phyloP scores from a whole-genome alignment of 2,797 vertebrate species.

The Pseudochirops corinnae region DNA sequence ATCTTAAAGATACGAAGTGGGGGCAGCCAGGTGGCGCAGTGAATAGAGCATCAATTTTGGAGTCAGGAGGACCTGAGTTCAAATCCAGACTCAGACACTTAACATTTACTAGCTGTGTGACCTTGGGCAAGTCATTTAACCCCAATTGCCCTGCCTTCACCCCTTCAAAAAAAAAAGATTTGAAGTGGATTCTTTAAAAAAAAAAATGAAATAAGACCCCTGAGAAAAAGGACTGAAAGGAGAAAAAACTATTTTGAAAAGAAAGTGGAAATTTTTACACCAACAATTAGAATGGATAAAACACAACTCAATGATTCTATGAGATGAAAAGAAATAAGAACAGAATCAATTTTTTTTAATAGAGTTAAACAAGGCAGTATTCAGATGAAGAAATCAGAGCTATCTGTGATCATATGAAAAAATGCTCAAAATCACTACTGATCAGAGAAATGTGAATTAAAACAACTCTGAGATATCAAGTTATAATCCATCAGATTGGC shows the following conservation, averaged over 20 bases:
- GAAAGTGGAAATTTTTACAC: not conserved
- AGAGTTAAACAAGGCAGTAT: not conserved
- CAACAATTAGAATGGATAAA: not conserved
- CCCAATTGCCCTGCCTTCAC: no score
- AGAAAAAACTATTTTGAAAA: not conserved
- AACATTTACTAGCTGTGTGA: no score
- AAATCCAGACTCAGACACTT: no score
- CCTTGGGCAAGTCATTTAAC: no score
- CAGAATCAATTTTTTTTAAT: not conserved
- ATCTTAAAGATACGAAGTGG: not conserved
- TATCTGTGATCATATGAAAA: no score
- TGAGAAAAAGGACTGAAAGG: not conserved
- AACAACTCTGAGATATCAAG: not conserved
- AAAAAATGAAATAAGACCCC: not conserved
- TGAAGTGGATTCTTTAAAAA: no score
- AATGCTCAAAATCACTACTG: not conserved
- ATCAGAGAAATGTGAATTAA: not conserved
- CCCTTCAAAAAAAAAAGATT: no score
- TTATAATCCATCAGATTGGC: not conserved
- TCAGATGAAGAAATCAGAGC: not conserved
- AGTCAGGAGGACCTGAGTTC: no score
- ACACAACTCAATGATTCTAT: not conserved
- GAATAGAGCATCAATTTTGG: no score
- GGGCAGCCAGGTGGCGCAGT: no score
- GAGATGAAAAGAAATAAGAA: not conserved